Evolutionary conservation across 1,140 invertebrate genomes (phyloP).

Genomic region (Magallana ariakensis): DNA sequence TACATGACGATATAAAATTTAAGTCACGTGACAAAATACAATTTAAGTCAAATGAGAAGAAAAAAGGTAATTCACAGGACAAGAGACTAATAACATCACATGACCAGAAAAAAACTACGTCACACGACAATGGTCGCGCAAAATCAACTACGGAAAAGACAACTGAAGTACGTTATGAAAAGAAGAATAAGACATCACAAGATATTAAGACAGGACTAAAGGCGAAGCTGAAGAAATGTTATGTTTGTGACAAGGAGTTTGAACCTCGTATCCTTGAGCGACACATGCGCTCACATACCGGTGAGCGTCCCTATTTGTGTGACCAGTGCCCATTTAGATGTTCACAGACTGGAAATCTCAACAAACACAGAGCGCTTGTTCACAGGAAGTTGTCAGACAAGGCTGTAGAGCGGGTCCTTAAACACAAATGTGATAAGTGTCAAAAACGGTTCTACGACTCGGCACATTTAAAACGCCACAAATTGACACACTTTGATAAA

Average conservation of each 20-base stretch:
- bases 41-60: too few relatives aligned
- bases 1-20: too few relatives aligned
- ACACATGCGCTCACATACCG: constrained; percentile 8
- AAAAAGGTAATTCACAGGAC: too few relatives aligned
- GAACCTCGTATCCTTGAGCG: not conserved
- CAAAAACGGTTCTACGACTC: not conserved
- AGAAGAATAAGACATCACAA: not conserved
- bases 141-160: not conserved
- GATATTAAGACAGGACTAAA: not conserved
- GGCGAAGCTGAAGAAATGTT: not conserved
- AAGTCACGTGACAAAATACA: too few relatives aligned
- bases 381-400: not conserved
- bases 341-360: constrained; percentile 11
- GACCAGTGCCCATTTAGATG: not conserved
- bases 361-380: not conserved
- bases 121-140: too few relatives aligned
- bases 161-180: not conserved
- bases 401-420: not conserved
- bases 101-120: too few relatives aligned
- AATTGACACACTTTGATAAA: not conserved
- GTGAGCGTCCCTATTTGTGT: not conserved
- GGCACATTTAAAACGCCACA: not conserved
- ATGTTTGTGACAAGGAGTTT: constrained; percentile 1
- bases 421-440: constrained; percentile 9
- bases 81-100: too few relatives aligned